These are phyloP conservation scores for Scaptomyza cyrtandrae DNA, from an alignment of 2,888 invertebrate genomes.

Conservation along the genomic window DNA sequence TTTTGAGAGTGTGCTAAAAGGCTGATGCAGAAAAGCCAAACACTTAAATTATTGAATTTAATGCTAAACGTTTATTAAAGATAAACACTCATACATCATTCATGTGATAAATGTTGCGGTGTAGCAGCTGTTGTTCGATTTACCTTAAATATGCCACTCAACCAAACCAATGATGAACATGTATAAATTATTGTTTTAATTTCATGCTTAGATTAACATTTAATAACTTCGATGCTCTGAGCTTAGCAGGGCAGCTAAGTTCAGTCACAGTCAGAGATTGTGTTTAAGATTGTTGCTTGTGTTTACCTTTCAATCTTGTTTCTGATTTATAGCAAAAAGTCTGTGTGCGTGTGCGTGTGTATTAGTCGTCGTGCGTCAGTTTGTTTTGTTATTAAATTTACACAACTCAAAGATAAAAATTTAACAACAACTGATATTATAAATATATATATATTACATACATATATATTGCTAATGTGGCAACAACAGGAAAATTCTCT, in stretches of 20 bases:
- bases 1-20: not conserved
- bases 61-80: not conserved
- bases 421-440: conserved; percentile 72
- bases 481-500: conserved; percentile 16
- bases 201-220: conserved; percentile 82
- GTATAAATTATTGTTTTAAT: conserved; percentile 78
- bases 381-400: conserved; percentile 69
- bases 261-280: conserved; percentile 1
- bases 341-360: not conserved
- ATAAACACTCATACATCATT: conserved; percentile 32
- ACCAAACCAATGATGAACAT: conserved; percentile 22
- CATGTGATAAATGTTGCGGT: conserved; percentile 17
- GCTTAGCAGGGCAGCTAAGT: conserved; percentile 6
- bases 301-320: conserved; percentile 50
- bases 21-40: no score
- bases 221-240: conserved; percentile 63
- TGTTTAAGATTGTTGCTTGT: conserved; percentile 16
- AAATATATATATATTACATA: conserved; percentile 15
- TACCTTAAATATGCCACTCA: conserved; percentile 29
- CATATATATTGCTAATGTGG: conserved; percentile 4
- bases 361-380: conserved; percentile 11
- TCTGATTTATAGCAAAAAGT: conserved; percentile 11
- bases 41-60: not conserved
- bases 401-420: conserved; percentile 75
- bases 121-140: conserved; percentile 27